phyloP scores from a whole-genome alignment of 2,888 invertebrate genomes.

The Acrobasis consociella region DNA sequence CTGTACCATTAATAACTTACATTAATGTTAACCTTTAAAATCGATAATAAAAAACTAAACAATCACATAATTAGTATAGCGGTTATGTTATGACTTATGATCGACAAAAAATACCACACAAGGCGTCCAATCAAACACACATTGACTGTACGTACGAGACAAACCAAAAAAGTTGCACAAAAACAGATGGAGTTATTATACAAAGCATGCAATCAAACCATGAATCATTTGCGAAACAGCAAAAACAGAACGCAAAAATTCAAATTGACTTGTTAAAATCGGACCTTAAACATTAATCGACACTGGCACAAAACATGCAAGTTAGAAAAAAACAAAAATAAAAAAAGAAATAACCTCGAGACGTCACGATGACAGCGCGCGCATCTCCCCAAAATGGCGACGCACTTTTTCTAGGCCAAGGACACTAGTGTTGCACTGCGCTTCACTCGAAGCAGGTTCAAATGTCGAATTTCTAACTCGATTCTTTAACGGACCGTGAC shows the following conservation, averaged over 20 bases:
- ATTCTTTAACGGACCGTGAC: slow-evolving; percentile 28
- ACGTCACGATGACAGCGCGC: slow-evolving; percentile 59
- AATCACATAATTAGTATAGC: not conserved
- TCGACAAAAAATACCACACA: slow-evolving; percentile 19
- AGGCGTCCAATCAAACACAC: slow-evolving; percentile 11
- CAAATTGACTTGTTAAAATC: slow-evolving; percentile 17
- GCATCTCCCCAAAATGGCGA: slow-evolving; percentile 60
- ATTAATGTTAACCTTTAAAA: slow-evolving; percentile 1
- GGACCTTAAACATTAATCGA: slow-evolving; percentile 21
- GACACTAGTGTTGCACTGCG: slow-evolving; percentile 35
- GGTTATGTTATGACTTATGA: too few species aligned
- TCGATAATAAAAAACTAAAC: slow-evolving; percentile 4
- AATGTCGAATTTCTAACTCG: slow-evolving; percentile 43
- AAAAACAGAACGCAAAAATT: slow-evolving; percentile 8
- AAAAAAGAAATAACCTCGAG: slow-evolving; percentile 53
- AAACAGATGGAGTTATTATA: slow-evolving; percentile 16
- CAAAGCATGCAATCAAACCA: slow-evolving; percentile 11
- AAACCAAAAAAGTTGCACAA: slow-evolving; percentile 7
- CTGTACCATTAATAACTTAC: not conserved
- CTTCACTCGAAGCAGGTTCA: slow-evolving; percentile 40
- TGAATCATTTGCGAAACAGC: slow-evolving; percentile 12
- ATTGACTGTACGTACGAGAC: slow-evolving; percentile 1
- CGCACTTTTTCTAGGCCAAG: slow-evolving; percentile 62
- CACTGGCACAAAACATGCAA: slow-evolving; percentile 27
- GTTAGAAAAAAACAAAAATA: slow-evolving; percentile 33